Evolutionary conservation across 2,888 invertebrate species (phyloP).

Genomic region (Drosophila histrio): DNA sequence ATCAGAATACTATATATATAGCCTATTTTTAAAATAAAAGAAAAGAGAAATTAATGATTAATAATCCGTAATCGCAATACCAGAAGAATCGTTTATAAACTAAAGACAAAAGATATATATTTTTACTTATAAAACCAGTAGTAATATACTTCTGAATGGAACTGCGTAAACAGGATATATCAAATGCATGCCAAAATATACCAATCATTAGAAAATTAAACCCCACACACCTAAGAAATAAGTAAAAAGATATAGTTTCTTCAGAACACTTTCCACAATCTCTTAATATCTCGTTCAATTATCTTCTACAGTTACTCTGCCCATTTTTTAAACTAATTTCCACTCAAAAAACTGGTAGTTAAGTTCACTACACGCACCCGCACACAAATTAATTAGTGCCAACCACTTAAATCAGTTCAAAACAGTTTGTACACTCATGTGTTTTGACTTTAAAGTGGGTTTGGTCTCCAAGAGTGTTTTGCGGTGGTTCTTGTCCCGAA

Average conservation of each 20-base stretch:
- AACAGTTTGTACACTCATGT: conserved; percentile 7
- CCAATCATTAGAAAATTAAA: too few relatives aligned
- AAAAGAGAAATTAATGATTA: too few relatives aligned
- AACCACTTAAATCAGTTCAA: conserved; percentile 27
- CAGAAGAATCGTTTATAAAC: too few relatives aligned
- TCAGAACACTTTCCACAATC: neutral
- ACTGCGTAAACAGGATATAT: too few relatives aligned
- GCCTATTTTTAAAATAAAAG: too few relatives aligned
- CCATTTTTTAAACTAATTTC: neutral
- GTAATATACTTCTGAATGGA: too few relatives aligned
- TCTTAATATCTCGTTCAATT: neutral
- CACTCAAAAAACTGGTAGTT: neutral
- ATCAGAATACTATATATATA: too few relatives aligned
- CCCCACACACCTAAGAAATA: too few relatives aligned
- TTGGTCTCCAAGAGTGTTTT: conserved; percentile 4
- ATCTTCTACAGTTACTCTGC: neutral
- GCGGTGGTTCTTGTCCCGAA: conserved; percentile 9
- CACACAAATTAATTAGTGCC: conserved; percentile 33
- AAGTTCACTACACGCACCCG: conserved; percentile 10
- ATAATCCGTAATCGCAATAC: too few relatives aligned
- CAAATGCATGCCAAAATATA: too few relatives aligned
- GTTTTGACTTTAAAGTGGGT: conserved; percentile 31
- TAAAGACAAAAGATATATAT: too few relatives aligned
- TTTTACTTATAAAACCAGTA: too few relatives aligned
- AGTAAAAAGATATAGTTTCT: neutral